Evolutionary conservation across 2,113 vertebrate species (phyloP).

Genomic region (Hippocampus zosterae): DNA sequence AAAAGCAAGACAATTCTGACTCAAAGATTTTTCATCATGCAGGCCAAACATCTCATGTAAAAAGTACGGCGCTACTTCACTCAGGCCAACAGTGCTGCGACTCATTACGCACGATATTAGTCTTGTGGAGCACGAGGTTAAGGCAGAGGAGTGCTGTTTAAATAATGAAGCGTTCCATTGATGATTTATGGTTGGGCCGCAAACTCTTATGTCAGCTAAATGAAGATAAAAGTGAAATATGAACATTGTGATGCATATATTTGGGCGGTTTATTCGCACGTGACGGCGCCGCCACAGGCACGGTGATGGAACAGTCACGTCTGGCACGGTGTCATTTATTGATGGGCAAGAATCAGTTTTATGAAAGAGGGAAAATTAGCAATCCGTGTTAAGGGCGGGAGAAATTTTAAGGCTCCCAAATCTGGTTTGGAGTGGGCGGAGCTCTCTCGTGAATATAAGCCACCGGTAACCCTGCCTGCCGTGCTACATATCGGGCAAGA

Average conservation of each 20-base stretch:
- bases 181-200: neutral
- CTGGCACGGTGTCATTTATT: neutral
- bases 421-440: too few relatives aligned
- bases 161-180: neutral
- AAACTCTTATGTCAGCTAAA: neutral
- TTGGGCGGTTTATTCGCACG: neutral
- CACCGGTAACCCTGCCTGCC: too few relatives aligned
- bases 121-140: slow-evolving; percentile 30
- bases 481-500: too few relatives aligned
- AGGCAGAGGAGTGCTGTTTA: slow-evolving; percentile 5
- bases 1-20: slow-evolving; percentile 18
- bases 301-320: neutral
- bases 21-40: slow-evolving; percentile 29
- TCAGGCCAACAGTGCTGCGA: slow-evolving; percentile 51
- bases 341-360: neutral
- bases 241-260: neutral
- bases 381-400: too few relatives aligned
- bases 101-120: slow-evolving; percentile 57
- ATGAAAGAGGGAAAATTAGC: neutral
- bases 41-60: neutral
- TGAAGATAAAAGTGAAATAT: slow-evolving; percentile 4
- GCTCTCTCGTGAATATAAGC: too few relatives aligned
- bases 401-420: too few relatives aligned
- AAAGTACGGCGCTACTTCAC: slow-evolving; percentile 35
- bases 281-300: neutral